Percentiles rank a stretch among this genome's conserved stretches.
Conservation (phyloP, 2,797 vertebrate species). For the Sebastes umbrosus region DNA sequence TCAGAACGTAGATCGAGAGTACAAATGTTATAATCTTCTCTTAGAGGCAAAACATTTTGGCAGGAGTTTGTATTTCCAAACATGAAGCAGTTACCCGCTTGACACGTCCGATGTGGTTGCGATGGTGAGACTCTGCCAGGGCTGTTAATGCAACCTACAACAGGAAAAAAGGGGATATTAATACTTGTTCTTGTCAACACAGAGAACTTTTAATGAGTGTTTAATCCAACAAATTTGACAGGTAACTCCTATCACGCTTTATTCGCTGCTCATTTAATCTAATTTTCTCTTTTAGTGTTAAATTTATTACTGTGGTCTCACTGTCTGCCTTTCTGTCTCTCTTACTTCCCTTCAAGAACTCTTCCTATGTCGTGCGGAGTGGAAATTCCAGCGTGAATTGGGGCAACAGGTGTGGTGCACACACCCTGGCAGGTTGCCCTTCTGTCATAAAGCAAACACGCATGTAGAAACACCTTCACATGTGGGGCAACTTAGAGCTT, state of each 20-base stretch:
- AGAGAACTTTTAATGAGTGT: not conserved
- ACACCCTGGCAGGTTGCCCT: not conserved
- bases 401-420: not conserved
- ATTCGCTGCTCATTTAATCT: not conserved
- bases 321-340: not conserved
- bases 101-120: not conserved
- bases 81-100: constrained; percentile 61
- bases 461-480: not conserved
- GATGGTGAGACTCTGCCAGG: not conserved
- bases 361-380: not conserved
- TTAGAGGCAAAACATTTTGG: not conserved
- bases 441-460: not conserved
- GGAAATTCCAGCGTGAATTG: not conserved
- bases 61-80: not conserved
- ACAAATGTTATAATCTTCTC: not conserved
- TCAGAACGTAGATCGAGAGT: not conserved
- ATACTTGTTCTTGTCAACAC: not conserved
- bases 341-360: not conserved
- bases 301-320: not conserved
- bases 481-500: not conserved
- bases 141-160: constrained; percentile 41
- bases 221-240: not conserved
- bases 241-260: not conserved
- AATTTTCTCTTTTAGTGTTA: not conserved
- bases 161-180: not conserved